A percentile compares a stretch with the other conserved stretches of the same genome.
phyloP scores from a whole-genome alignment of 2,113 vertebrate genomes.

The Rhinogobius similis region DNA sequence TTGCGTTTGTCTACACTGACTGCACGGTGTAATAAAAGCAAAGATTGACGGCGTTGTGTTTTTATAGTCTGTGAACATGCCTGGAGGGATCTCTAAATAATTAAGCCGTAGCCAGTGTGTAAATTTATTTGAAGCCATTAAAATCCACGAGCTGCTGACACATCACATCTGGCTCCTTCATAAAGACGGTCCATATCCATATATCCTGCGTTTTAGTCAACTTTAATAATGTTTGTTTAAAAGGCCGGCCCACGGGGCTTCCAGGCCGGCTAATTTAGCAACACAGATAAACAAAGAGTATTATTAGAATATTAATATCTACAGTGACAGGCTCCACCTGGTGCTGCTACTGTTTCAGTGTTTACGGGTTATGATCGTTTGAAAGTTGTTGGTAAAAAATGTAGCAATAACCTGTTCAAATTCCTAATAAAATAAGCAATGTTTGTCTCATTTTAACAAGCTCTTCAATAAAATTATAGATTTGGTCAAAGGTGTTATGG shows the following conservation, averaged over 20 bases:
- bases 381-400: no score
- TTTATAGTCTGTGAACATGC: constrained; percentile 8
- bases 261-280: background rate
- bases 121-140: constrained; percentile 10
- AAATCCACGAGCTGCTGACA: constrained; percentile 6
- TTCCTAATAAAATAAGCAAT: no score
- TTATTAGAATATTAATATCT: background rate
- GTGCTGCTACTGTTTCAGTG: background rate
- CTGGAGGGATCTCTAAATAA: constrained; percentile 10
- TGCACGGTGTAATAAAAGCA: background rate
- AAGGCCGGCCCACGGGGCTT: background rate
- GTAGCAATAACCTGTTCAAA: no score
- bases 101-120: background rate
- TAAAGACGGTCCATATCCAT: background rate
- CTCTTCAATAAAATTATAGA: no score
- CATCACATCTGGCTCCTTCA: constrained; percentile 6
- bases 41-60: background rate
- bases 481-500: no score
- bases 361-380: no score
- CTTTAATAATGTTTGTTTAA: constrained; percentile 1
- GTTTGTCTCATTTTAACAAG: no score
- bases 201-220: background rate
- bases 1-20: background rate
- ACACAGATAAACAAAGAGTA: background rate
- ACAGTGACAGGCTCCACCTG: background rate